A percentile compares a stretch with the other conserved stretches of the same genome.
These are phyloP conservation scores for Serinus canaria DNA, from an alignment of 2,113 vertebrate species.

Conservation along the genomic window DNA sequence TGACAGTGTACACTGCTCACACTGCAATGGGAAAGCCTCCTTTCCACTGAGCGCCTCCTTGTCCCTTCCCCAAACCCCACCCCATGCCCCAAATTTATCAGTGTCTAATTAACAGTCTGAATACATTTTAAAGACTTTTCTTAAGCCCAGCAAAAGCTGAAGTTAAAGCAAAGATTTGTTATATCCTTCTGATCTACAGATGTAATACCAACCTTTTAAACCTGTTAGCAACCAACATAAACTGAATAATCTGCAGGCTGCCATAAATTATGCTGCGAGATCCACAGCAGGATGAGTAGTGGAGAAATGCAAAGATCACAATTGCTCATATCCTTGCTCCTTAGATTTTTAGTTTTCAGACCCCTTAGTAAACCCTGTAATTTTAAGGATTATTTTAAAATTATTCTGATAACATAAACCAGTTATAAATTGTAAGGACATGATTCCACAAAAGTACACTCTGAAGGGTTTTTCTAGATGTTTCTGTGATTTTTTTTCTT, in stretches of 20 bases:
- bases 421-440: conserved; percentile 47
- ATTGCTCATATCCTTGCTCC: neutral
- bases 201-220: neutral
- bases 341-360: neutral
- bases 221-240: neutral
- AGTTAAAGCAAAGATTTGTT: neutral
- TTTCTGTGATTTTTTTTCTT: conserved; percentile 27
- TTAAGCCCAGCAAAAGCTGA: neutral
- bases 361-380: conserved; percentile 2
- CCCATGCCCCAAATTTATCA: neutral
- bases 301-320: neutral
- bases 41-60: neutral
- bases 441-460: conserved; percentile 47
- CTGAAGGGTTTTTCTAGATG: neutral
- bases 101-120: neutral
- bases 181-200: neutral
- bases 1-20: neutral
- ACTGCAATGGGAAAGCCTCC: neutral
- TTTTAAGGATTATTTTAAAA: conserved; percentile 31
- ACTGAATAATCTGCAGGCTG: neutral
- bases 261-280: neutral
- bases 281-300: neutral
- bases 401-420: conserved; percentile 43
- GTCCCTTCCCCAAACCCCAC: too few relatives aligned
- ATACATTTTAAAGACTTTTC: neutral